These are phyloP conservation scores for Schlechtendalia chinensis DNA, from an alignment of 1,140 invertebrate genomes.

Conservation along the genomic window DNA sequence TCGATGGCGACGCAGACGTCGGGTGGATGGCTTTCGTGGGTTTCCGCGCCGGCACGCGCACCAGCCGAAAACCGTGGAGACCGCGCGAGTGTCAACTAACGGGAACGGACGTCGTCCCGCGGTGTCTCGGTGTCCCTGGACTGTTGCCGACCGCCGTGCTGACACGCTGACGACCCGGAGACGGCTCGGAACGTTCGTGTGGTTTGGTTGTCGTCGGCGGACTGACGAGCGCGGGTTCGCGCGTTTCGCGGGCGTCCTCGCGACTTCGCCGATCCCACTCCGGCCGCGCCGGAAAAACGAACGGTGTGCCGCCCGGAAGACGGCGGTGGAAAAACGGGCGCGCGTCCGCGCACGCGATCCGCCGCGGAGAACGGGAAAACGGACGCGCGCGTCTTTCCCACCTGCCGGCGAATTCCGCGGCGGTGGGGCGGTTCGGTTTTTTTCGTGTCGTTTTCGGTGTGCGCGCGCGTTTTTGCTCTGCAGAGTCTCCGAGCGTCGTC, in stretches of 20 bases:
- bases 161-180: not conserved
- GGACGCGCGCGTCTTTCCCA: constrained; percentile 2
- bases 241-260: not conserved
- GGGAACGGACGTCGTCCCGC: too few relatives aligned
- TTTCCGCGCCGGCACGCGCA: not conserved
- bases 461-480: not conserved
- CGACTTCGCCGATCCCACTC: not conserved
- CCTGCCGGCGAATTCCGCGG: not conserved
- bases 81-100: too few relatives aligned
- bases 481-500: constrained; percentile 1
- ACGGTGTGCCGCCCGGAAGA: not conserved
- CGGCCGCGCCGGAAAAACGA: not conserved
- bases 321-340: not conserved
- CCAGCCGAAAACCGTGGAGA: too few relatives aligned
- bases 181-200: not conserved
- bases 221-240: not conserved
- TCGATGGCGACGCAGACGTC: too few relatives aligned
- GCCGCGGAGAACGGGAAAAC: not conserved
- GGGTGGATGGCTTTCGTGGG: too few relatives aligned
- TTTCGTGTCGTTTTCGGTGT: not conserved
- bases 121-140: too few relatives aligned
- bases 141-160: too few relatives aligned
- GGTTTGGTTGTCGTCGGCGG: constrained; percentile 21
- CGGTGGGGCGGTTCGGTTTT: not conserved
- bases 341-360: not conserved